These are phyloP conservation scores for Rhopilema esculentum DNA, from an alignment of 30 jellyfish, hydroid and myxozoan genomes.

Conservation along the genomic window DNA sequence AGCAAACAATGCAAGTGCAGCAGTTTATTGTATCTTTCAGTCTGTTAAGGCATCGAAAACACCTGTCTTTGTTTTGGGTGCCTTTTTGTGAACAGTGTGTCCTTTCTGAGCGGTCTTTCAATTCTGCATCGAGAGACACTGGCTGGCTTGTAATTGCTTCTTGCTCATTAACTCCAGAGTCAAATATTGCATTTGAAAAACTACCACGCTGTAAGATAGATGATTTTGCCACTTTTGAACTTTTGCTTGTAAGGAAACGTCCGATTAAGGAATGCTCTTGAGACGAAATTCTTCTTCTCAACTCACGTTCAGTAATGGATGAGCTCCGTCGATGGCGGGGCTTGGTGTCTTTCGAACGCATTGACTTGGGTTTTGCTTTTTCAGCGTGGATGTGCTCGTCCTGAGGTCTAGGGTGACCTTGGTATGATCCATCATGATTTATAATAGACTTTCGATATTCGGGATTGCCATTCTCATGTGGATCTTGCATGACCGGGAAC, in stretches of 20 bases:
- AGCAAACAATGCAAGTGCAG: conserved; percentile 90
- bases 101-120: background rate
- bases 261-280: background rate
- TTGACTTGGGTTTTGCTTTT: background rate
- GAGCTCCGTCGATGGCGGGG: conserved; percentile 1
- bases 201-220: background rate
- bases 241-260: background rate
- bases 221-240: background rate
- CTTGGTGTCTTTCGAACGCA: background rate
- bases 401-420: too few relatives aligned
- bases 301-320: background rate
- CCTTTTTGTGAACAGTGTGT: background rate
- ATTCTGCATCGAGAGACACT: background rate
- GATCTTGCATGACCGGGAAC: background rate
- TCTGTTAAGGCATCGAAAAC: conserved; percentile 56
- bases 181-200: background rate
- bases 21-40: conserved; percentile 38
- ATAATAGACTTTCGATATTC: too few relatives aligned
- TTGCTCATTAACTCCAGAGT: background rate
- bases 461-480: background rate
- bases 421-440: too few relatives aligned
- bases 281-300: background rate
- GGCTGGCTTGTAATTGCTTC: background rate
- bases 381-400: background rate
- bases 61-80: conserved; percentile 3